phyloP scores from a whole-genome alignment of 2,113 vertebrate species.

The Mastomys coucha region DNA sequence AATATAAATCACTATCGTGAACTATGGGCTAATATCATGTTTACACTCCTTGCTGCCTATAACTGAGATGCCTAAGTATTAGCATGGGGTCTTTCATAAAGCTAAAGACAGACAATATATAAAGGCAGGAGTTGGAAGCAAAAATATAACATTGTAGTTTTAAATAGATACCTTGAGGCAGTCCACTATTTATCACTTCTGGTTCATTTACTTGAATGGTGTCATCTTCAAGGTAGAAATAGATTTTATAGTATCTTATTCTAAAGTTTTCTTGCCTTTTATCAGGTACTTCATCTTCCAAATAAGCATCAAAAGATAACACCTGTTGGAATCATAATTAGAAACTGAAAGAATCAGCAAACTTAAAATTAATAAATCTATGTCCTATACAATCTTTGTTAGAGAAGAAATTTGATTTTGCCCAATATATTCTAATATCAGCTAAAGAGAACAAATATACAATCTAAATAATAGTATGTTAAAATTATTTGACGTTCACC shows the following conservation, averaged over 20 bases:
- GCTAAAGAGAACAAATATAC: background rate
- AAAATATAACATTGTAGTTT: constrained; percentile 53
- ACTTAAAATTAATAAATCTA: constrained; percentile 72
- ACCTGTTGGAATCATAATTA: constrained; percentile 87
- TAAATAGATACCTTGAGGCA: constrained; percentile 92
- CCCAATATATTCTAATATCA: constrained; percentile 28
- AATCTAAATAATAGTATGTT: constrained; percentile 25
- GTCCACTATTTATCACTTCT: constrained; percentile 91
- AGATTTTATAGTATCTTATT: constrained; percentile 94
- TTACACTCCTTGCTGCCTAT: background rate
- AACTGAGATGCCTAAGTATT: constrained; percentile 5
- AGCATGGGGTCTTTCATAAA: constrained; percentile 23
- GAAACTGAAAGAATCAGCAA: constrained; percentile 58
- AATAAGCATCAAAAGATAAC: constrained; percentile 93
- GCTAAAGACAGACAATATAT: constrained; percentile 27
- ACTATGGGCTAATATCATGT: background rate
- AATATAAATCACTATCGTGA: constrained; percentile 32
- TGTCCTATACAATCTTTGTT: background rate
- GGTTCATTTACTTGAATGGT: constrained; percentile 96
- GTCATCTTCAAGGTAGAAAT: constrained; percentile 95
- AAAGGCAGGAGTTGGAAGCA: constrained; percentile 41
- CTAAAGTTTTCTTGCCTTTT: constrained; percentile 89
- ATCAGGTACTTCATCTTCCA: constrained; percentile 90
- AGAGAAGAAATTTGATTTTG: constrained; percentile 45
- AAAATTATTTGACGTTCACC: constrained; percentile 57